phyloP scores from a whole-genome alignment of 2,797 vertebrate genomes.

The Eremophila alpestris region DNA sequence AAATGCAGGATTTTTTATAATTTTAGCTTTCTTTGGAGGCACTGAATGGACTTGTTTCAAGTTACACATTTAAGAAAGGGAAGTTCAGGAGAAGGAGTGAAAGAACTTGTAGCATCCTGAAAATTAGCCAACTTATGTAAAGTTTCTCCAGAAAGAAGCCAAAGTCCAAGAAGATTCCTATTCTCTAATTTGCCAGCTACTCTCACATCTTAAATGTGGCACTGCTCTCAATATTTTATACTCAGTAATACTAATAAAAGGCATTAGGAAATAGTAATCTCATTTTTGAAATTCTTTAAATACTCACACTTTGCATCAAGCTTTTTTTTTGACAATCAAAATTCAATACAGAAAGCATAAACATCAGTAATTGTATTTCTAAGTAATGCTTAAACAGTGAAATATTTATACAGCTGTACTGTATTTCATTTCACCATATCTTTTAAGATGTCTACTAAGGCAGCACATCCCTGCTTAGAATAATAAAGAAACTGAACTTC shows the following conservation, averaged over 20 bases:
- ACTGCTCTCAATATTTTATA: background rate
- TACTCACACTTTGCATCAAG: background rate
- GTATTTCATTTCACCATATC: background rate
- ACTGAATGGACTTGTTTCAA: background rate
- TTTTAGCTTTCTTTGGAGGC: background rate
- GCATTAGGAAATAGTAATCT: background rate
- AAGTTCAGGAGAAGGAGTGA: background rate
- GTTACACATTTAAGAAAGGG: background rate
- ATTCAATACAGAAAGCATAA: background rate
- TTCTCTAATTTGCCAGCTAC: background rate
- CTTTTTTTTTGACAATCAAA: background rate
- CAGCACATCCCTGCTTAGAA: background rate
- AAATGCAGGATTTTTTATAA: background rate
- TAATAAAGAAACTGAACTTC: background rate
- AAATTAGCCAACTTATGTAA: background rate
- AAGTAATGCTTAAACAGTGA: background rate
- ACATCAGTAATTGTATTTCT: background rate
- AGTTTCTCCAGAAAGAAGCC: background rate
- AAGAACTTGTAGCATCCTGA: background rate
- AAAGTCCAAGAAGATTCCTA: background rate
- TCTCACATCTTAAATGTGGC: background rate
- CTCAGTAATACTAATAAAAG: background rate
- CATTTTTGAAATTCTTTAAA: background rate
- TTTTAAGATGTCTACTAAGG: background rate
- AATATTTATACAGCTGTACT: background rate